These are phyloP conservation scores for Xestia c-nigrum DNA, from an alignment of 2,888 invertebrate genomes.

Conservation along the genomic window DNA sequence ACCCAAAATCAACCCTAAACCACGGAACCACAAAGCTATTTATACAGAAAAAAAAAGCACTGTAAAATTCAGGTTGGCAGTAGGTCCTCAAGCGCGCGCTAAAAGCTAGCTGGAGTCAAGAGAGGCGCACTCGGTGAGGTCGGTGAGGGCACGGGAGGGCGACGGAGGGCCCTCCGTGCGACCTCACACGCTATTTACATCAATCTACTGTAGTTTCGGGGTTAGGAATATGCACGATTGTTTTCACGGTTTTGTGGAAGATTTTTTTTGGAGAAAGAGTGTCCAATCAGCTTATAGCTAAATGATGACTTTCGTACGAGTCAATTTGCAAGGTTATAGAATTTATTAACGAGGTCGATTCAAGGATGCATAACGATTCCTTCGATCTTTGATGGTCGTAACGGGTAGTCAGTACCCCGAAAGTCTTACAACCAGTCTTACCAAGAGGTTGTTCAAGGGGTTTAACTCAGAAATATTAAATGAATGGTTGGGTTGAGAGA, in stretches of 20 bases:
- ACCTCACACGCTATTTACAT: conserved; percentile 65
- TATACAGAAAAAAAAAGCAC: conserved; percentile 52
- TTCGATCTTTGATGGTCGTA: not conserved
- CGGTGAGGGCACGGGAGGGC: conserved; percentile 28
- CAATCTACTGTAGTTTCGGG: conserved; percentile 54
- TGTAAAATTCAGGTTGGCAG: conserved; percentile 59
- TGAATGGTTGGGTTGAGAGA: too few species aligned
- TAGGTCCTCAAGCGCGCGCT: conserved; percentile 56
- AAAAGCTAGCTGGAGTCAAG: conserved; percentile 68
- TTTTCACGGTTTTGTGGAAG: not conserved
- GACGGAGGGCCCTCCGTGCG: conserved; percentile 61
- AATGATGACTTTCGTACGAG: not conserved
- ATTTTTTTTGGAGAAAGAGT: not conserved
- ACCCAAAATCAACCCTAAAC: not conserved
- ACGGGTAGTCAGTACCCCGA: too few species aligned
- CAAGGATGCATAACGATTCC: not conserved
- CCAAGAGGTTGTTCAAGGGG: not conserved
- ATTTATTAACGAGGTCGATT: not conserved
- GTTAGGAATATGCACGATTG: conserved; percentile 29
- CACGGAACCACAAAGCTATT: conserved; percentile 31
- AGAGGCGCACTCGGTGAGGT: conserved; percentile 37
- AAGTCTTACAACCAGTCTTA: not conserved
- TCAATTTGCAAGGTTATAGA: not conserved
- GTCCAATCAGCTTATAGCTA: not conserved
- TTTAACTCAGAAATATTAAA: too few species aligned